Conservation (phyloP, 2,113 vertebrate species). For the Thunnus maccoyii region DNA sequence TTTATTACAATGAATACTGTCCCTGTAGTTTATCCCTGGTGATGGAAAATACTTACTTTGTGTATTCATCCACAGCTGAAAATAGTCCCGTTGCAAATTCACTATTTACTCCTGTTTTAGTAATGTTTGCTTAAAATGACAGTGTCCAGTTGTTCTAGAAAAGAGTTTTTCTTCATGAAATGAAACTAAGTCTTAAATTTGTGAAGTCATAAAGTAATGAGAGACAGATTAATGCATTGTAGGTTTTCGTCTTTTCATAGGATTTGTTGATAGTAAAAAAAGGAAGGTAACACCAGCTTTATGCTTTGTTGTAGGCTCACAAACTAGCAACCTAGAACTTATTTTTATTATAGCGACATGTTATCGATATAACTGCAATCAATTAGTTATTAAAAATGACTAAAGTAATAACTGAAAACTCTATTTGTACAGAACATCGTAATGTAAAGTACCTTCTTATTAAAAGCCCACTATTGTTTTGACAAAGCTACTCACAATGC, state of each 20-base stretch:
- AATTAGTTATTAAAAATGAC: neutral
- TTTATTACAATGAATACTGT: too few species aligned
- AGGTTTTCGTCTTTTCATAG: neutral
- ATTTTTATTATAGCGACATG: neutral
- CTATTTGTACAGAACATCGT: neutral
- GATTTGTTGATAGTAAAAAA: neutral
- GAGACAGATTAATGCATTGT: too few species aligned
- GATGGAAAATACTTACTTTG: neutral
- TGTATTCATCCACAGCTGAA: neutral
- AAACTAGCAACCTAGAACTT: neutral
- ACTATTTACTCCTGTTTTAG: neutral
- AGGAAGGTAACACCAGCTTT: too few species aligned
- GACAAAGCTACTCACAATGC: constrained; percentile 15
- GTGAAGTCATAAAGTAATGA: too few species aligned
- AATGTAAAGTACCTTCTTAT: constrained; percentile 5
- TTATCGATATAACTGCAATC: neutral
- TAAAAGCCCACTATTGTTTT: constrained; percentile 3
- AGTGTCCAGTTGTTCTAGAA: too few species aligned
- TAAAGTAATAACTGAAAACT: neutral
- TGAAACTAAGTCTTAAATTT: too few species aligned
- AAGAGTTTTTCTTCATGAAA: too few species aligned
- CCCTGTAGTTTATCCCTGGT: too few species aligned
- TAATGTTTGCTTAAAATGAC: too few species aligned
- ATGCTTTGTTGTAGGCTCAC: neutral
- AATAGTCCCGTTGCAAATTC: neutral